These are phyloP conservation scores for Molanna angustata DNA, from an alignment of 2,888 invertebrate genomes.

Conservation along the genomic window DNA sequence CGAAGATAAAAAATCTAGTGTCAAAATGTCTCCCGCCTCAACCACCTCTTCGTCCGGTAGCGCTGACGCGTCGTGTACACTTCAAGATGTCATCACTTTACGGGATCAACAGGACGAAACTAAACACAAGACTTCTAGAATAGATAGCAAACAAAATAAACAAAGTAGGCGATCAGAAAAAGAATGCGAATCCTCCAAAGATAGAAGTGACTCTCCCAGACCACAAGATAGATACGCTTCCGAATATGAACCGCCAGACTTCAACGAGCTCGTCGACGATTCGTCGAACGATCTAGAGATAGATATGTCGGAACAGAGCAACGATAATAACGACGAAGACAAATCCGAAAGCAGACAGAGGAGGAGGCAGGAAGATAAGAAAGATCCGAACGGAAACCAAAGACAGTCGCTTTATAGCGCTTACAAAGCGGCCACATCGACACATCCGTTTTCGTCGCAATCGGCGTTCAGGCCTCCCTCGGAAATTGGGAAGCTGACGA, in stretches of 20 bases:
- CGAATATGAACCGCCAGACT: constrained; percentile 69
- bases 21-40: constrained; percentile 64
- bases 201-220: constrained; percentile 37
- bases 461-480: constrained; percentile 79
- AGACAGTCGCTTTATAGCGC: constrained; percentile 56
- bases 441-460: constrained; percentile 67
- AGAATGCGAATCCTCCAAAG: constrained; percentile 36
- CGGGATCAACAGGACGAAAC: constrained; percentile 43
- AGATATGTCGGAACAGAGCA: constrained; percentile 70
- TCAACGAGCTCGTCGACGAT: constrained; percentile 74
- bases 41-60: constrained; percentile 58
- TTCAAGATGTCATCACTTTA: constrained; percentile 63
- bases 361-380: constrained; percentile 50
- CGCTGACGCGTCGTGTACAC: constrained; percentile 59
- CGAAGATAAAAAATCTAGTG: constrained; percentile 72
- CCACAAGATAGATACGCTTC: constrained; percentile 51
- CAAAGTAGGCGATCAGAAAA: constrained; percentile 40
- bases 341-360: constrained; percentile 53
- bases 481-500: constrained; percentile 58
- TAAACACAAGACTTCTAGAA: constrained; percentile 29
- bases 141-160: constrained; percentile 33
- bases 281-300: constrained; percentile 77
- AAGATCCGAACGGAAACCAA: constrained; percentile 41
- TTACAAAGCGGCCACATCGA: constrained; percentile 55
- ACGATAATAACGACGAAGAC: constrained; percentile 61